These are phyloP conservation scores for Oreochromis aureus DNA, from an alignment of 2,113 vertebrate genomes.

Conservation along the genomic window DNA sequence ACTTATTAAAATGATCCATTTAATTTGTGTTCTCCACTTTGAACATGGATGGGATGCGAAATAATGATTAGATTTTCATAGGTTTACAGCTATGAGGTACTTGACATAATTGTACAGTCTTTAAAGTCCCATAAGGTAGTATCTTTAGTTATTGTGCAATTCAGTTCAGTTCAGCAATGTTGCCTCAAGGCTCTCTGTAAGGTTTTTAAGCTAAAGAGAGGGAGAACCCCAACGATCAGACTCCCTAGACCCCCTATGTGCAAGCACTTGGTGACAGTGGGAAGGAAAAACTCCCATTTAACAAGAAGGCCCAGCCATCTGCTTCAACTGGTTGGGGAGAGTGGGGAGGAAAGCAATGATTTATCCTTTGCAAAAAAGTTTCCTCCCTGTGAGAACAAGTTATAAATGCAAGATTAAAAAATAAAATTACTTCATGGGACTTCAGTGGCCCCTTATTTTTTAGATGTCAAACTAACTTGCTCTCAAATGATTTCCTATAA, in stretches of 20 bases:
- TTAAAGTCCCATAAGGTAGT: neutral
- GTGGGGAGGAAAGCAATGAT: neutral
- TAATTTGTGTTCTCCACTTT: neutral
- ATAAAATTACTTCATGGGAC: neutral
- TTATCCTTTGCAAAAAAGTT: neutral
- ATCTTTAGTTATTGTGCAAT: neutral
- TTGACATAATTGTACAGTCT: neutral
- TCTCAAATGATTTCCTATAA: slow-evolving; percentile 1
- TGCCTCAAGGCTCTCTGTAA: neutral
- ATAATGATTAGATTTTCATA: neutral
- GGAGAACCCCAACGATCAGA: neutral
- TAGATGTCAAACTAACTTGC: neutral
- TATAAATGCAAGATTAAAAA: neutral
- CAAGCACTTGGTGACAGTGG: neutral
- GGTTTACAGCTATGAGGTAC: neutral
- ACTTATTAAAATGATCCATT: neutral
- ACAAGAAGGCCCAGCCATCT: neutral
- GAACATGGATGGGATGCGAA: neutral
- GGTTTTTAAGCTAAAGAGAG: neutral
- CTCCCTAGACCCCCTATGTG: neutral
- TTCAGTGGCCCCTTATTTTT: neutral
- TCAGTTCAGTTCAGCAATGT: neutral
- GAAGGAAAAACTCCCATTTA: neutral
- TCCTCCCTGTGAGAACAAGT: neutral
- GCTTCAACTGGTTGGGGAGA: neutral